Percentiles rank a stretch among this genome's conserved stretches.
Conservation (phyloP, 1,140 invertebrate genomes). For the Gryllus bimaculatus region DNA sequence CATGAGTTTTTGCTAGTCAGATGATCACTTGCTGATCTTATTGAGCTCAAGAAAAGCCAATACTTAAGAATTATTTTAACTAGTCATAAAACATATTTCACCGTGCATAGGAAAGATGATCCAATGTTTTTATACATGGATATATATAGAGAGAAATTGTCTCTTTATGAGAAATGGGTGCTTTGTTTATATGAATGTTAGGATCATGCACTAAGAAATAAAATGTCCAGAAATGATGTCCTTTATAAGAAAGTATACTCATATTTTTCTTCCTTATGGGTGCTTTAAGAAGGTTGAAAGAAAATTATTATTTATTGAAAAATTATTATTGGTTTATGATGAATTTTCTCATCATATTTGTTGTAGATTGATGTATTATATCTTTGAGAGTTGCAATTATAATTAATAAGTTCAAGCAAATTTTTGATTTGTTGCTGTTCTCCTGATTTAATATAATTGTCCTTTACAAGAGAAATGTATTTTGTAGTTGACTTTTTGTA, state of each 20-base stretch:
- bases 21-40: conserved; percentile 6
- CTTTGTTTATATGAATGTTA: background rate
- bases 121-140: background rate
- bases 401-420: too few species aligned
- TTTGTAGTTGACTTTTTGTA: too few species aligned
- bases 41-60: conserved; percentile 13
- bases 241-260: background rate
- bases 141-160: background rate
- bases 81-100: background rate
- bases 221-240: background rate
- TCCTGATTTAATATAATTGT: too few species aligned
- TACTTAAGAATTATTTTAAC: conserved; percentile 6
- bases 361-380: too few species aligned
- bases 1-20: conserved; percentile 13
- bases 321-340: too few species aligned
- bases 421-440: too few species aligned
- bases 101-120: background rate
- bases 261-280: too few species aligned
- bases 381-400: too few species aligned
- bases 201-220: background rate
- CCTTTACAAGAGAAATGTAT: too few species aligned
- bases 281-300: too few species aligned
- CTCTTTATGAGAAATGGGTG: background rate
- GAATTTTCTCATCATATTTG: too few species aligned
- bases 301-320: too few species aligned